Evolutionary conservation across 1,140 invertebrate species (phyloP).

Genomic region (Tribolium madens): DNA sequence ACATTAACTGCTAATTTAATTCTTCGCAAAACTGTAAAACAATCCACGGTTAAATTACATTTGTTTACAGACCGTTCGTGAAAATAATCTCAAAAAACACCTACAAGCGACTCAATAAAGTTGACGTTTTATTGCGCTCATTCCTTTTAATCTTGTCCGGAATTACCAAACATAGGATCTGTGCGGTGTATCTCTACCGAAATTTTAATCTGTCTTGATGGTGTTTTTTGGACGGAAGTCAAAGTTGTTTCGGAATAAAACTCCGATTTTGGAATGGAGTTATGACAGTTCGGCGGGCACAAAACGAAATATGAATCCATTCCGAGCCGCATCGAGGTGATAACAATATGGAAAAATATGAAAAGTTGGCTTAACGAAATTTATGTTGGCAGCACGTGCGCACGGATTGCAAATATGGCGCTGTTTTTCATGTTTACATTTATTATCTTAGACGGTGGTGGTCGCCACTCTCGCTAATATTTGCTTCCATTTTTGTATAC

Average conservation of each 20-base stretch:
- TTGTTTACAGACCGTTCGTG: conserved; percentile 25
- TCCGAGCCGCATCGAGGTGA: conserved; percentile 26
- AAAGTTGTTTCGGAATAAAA: background rate
- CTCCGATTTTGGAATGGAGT: conserved; percentile 9
- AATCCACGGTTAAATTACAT: conserved; percentile 30
- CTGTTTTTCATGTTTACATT: conserved; percentile 38
- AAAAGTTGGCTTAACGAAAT: conserved; percentile 35
- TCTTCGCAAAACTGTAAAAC: conserved; percentile 14
- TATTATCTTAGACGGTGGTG: conserved; percentile 2
- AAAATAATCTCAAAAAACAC: conserved; percentile 30
- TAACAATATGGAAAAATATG: conserved; percentile 38
- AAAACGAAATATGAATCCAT: conserved; percentile 8
- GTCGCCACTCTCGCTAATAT: background rate
- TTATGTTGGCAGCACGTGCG: conserved; percentile 33
- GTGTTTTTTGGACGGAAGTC: conserved; percentile 10
- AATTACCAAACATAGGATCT: conserved; percentile 22
- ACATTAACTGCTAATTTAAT: conserved; percentile 38
- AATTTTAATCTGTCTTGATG: conserved; percentile 19
- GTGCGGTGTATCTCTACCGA: background rate
- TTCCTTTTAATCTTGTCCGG: background rate
- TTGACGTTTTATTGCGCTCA: background rate
- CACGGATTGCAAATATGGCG: conserved; percentile 25
- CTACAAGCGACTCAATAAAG: conserved; percentile 28
- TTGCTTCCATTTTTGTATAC: conserved; percentile 19
- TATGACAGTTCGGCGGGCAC: conserved; percentile 5